A percentile compares a stretch with the other conserved stretches of the same genome.
Conservation (phyloP, 2,797 vertebrate genomes). For the Paguma larvata region DNA sequence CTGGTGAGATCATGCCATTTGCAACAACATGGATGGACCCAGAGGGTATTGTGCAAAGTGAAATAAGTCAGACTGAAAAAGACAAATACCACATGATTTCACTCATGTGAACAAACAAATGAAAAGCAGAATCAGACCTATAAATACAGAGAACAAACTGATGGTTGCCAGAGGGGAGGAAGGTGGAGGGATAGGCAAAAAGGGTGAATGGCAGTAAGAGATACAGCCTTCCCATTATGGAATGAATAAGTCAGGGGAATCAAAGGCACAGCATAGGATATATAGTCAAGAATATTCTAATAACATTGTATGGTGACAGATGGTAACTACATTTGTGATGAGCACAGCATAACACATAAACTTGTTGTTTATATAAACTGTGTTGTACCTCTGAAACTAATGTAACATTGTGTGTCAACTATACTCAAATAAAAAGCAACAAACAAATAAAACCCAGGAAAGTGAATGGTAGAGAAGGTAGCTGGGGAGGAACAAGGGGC, state of each 20-base stretch:
- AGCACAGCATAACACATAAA: too few species aligned
- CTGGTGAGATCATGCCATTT: neutral
- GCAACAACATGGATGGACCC: neutral
- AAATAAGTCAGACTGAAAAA: neutral
- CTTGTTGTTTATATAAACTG: too few species aligned
- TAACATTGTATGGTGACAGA: neutral
- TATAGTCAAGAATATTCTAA: neutral
- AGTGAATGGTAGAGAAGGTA: neutral
- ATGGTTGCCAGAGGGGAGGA: neutral
- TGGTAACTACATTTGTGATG: neutral
- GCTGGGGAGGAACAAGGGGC: accelerated
- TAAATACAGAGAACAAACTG: neutral
- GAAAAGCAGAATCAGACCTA: neutral
- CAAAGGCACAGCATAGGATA: neutral
- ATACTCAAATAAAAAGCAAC: too few species aligned
- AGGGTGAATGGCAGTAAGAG: neutral
- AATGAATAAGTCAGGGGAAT: neutral
- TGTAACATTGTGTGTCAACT: too few species aligned
- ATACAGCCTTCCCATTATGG: neutral
- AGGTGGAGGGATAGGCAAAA: neutral
- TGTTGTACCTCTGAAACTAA: too few species aligned
- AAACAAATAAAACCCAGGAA: too few species aligned
- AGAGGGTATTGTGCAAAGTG: neutral
- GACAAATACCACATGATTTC: neutral
- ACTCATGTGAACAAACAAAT: neutral